A percentile compares a stretch with the other conserved stretches of the same genome.
Evolutionary conservation across 2,888 invertebrate genomes (phyloP).

Genomic region (Melieria omissa): DNA sequence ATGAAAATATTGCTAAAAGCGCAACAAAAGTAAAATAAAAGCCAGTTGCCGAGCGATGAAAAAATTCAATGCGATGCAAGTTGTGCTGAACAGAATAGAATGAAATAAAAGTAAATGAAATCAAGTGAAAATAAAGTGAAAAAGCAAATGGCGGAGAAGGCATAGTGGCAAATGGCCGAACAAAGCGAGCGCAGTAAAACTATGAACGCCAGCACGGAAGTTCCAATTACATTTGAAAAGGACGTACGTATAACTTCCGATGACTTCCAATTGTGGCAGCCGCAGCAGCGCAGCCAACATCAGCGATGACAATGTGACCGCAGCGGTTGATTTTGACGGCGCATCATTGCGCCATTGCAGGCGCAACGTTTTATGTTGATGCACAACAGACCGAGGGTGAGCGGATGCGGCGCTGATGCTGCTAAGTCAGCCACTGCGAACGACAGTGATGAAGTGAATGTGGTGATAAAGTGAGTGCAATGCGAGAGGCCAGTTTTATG

Average conservation of each 20-base stretch:
- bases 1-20: too few relatives aligned
- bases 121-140: too few relatives aligned
- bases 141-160: too few relatives aligned
- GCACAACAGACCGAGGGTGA: not conserved
- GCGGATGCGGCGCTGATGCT: not conserved
- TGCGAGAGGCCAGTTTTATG: too few relatives aligned
- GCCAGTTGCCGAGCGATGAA: too few relatives aligned
- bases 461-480: too few relatives aligned
- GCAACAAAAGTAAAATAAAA: too few relatives aligned
- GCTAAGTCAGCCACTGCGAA: conserved; percentile 10
- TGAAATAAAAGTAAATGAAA: too few relatives aligned
- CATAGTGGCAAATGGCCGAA: too few relatives aligned
- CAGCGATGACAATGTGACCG: conserved; percentile 19
- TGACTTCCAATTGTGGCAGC: conserved; percentile 45
- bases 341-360: not conserved
- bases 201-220: conserved; percentile 37
- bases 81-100: too few relatives aligned
- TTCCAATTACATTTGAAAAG: conserved; percentile 48
- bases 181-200: not conserved
- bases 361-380: not conserved
- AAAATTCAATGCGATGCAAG: too few relatives aligned
- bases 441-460: conserved; percentile 28
- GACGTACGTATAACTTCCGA: conserved; percentile 45
- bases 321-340: conserved; percentile 20
- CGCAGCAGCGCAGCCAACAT: conserved; percentile 15